A percentile compares a stretch with the other conserved stretches of the same genome.
phyloP scores from a whole-genome alignment of 2,113 vertebrate species.

The Myrmophylax atrothorax region DNA sequence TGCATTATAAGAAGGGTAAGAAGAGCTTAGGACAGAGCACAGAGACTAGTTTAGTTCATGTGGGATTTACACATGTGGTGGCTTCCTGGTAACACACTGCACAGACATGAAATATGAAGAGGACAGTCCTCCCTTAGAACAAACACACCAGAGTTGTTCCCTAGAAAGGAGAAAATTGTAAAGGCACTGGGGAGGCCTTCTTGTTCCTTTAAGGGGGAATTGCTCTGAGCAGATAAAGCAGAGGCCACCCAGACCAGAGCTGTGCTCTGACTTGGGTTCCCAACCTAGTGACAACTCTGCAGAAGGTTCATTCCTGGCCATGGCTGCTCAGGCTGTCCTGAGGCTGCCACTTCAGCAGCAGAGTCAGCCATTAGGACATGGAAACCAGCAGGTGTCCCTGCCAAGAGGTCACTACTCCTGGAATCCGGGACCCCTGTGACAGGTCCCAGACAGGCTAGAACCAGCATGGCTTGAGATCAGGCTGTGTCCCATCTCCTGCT shows the following conservation, averaged over 20 bases:
- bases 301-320: background rate
- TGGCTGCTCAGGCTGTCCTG: background rate
- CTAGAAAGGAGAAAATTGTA: background rate
- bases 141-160: background rate
- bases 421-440: background rate
- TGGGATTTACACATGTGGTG: background rate
- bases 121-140: background rate
- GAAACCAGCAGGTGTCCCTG: background rate
- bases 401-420: background rate
- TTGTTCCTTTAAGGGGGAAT: background rate
- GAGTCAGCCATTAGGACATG: background rate
- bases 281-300: background rate
- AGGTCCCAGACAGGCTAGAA: background rate
- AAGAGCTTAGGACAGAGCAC: background rate
- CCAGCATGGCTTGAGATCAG: rapidly evolving
- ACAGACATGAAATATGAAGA: background rate
- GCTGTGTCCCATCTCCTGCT: background rate
- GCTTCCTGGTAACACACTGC: background rate
- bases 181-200: background rate
- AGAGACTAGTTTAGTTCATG: background rate
- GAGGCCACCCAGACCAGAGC: background rate
- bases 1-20: background rate
- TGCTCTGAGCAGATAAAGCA: rapidly evolving
- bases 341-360: background rate
- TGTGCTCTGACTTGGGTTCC: background rate